phyloP scores from a whole-genome alignment of 2,797 vertebrate species.

The Euthynnus affinis region DNA sequence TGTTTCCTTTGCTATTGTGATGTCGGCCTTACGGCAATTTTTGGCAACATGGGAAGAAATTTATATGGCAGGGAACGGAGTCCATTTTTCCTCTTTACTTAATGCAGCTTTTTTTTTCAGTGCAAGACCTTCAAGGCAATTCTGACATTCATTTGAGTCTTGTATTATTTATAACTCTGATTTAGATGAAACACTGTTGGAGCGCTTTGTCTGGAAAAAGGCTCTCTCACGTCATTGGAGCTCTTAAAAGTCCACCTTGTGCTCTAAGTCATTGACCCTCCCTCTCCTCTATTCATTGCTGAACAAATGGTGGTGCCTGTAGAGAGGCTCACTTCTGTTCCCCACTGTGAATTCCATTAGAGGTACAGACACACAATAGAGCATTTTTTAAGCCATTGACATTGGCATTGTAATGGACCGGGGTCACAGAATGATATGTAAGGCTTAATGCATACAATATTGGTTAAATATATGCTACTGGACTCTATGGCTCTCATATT shows the following conservation, averaged over 20 bases:
- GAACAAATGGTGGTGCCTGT: conserved; percentile 45
- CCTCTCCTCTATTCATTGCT: conserved; percentile 62
- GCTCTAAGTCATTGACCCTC: conserved; percentile 72
- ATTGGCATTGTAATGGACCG: conserved; percentile 55
- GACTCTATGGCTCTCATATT: conserved; percentile 28
- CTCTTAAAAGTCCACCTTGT: conserved; percentile 69
- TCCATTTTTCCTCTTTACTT: conserved; percentile 70
- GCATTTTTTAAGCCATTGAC: conserved; percentile 55
- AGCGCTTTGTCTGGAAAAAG: conserved; percentile 60
- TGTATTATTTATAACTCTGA: conserved; percentile 78
- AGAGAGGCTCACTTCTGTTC: conserved; percentile 40
- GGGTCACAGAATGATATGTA: conserved; percentile 41
- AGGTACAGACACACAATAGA: conserved; percentile 52
- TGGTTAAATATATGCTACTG: conserved; percentile 39
- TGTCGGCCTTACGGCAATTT: conserved; percentile 27
- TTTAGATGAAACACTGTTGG: conserved; percentile 65
- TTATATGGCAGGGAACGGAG: conserved; percentile 32
- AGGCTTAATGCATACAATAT: conserved; percentile 12
- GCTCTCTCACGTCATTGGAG: conserved; percentile 47
- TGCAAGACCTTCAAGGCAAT: conserved; percentile 65
- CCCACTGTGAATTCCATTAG: conserved; percentile 72
- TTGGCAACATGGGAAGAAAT: conserved; percentile 34
- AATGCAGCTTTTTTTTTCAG: conserved; percentile 56
- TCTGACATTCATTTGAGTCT: conserved; percentile 64
- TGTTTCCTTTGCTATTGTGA: conserved; percentile 53